Percentiles rank a stretch among this genome's conserved stretches.
Evolutionary conservation across 2,888 invertebrate genomes (phyloP).

Genomic region (Nudaria mundana): DNA sequence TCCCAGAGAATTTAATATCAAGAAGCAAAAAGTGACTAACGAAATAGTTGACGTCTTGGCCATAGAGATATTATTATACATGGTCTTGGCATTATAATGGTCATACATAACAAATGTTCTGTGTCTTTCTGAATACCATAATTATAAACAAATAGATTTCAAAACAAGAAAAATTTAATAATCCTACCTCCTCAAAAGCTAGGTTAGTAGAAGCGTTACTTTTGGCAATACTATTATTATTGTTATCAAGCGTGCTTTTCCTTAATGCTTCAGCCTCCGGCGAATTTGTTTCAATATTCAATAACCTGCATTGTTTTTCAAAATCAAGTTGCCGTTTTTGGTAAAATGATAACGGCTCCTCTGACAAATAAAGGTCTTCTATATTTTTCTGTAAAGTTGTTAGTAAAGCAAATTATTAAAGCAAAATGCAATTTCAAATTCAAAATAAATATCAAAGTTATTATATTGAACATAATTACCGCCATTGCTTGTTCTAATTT

Average conservation of each 20-base stretch:
- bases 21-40: too few species aligned
- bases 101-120: too few species aligned
- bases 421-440: background rate
- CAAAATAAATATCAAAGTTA: background rate
- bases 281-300: conserved; percentile 65
- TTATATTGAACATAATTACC: conserved; percentile 67
- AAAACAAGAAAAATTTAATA: too few species aligned
- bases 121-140: too few species aligned
- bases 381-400: conserved; percentile 56
- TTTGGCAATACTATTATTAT: conserved; percentile 54
- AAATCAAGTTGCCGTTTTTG: conserved; percentile 73
- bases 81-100: too few species aligned
- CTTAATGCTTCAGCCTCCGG: conserved; percentile 60
- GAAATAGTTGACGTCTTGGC: too few species aligned
- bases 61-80: too few species aligned
- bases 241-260: conserved; percentile 50
- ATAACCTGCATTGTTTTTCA: conserved; percentile 72
- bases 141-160: too few species aligned
- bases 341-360: conserved; percentile 72
- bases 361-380: conserved; percentile 53
- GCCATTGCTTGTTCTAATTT: conserved; percentile 85
- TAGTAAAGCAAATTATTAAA: conserved; percentile 14
- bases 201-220: conserved; percentile 55
- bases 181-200: conserved; percentile 42
- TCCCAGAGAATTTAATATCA: too few species aligned